Evolutionary conservation across 2,888 invertebrate species (phyloP), one percentile per base, ranked within the genome.

Genomic region (Parascotia fuliginaria): DNA sequence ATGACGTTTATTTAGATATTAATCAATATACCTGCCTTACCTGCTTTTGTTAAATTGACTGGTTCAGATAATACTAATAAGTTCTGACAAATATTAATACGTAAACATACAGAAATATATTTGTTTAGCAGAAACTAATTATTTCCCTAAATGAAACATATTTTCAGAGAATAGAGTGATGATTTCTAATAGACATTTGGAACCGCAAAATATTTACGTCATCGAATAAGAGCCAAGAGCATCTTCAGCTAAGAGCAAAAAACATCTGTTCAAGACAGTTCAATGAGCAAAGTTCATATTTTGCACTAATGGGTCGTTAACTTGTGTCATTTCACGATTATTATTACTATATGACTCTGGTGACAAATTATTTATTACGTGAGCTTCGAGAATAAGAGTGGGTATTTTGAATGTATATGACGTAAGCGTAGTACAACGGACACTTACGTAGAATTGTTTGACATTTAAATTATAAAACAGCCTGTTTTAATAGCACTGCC

Each of bases 221-320:
- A 63, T 56, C 27, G 4, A 28, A 48, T 44, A 31, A 19, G 49
- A 69, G 72, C 72, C 71, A 72, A 71, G 46, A 46, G 24, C 42
- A 40, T 60, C 19, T 31, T 24, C 56, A 58, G 5, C 59, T 55
- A 72, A 69, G 59, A 69, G 55, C 66, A 53, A 31, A n/a, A n/a
- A n/a, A n/a, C n/a, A n/a, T n/a, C n/a, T n/a, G n/a, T n/a, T n/a
- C n/a, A n/a, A n/a, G n/a, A n/a, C n/a, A 45, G 22, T 39, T 41
- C 57, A 15, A 24, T 29, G 58, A 59, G 6, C 60, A 57, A 72
- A 69, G 60, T 71, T 57, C 67, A 52, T 29, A 41, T 55, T 47
- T 64, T 43, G 15, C 39, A 36, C 42, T 9, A 48, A 28, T 42
- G 16, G 40, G 39, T 27, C 22, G 33, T 42, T 44, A 32, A 48